Evolutionary conservation across 2,888 invertebrate genomes (phyloP).

Genomic region (Lithophane socia): DNA sequence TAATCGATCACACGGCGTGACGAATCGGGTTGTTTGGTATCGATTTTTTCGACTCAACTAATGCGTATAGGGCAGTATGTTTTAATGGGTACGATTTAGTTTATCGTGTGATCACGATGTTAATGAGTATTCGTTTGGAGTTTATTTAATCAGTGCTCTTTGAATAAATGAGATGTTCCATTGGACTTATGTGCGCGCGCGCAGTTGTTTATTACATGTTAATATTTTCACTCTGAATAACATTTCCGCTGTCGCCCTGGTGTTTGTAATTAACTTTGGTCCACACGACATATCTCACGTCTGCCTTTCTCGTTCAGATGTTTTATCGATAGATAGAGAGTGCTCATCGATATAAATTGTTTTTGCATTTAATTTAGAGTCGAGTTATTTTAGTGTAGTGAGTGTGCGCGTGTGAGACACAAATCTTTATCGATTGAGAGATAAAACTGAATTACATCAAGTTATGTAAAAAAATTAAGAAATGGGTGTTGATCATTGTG

Average conservation of each 20-base stretch:
- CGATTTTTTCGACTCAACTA: conserved; percentile 66
- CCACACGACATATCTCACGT: conserved; percentile 60
- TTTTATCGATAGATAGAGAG: conserved; percentile 53
- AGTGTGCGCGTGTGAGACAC: conserved; percentile 22
- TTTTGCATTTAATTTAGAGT: conserved; percentile 58
- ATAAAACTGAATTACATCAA: conserved; percentile 30
- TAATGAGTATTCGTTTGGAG: conserved; percentile 80
- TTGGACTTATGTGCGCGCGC: conserved; percentile 70
- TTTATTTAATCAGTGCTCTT: conserved; percentile 74
- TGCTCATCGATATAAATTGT: conserved; percentile 52
- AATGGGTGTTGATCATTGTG: conserved; percentile 30
- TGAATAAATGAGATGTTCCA: conserved; percentile 79
- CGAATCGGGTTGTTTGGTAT: conserved; percentile 76
- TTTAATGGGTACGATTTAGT: conserved; percentile 75
- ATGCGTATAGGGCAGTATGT: conserved; percentile 71
- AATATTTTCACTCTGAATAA: conserved; percentile 65
- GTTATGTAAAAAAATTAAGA: conserved; percentile 22
- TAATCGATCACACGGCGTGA: conserved; percentile 82
- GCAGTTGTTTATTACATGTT: conserved; percentile 69
- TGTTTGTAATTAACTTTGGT: conserved; percentile 64
- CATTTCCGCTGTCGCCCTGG: conserved; percentile 65
- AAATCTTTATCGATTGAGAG: conserved; percentile 41
- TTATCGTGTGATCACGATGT: conserved; percentile 81
- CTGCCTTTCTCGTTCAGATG: conserved; percentile 52
- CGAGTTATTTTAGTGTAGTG: conserved; percentile 40